phyloP scores from a whole-genome alignment of 1,140 invertebrate genomes.

The Aphelenchoides fujianensis region DNA sequence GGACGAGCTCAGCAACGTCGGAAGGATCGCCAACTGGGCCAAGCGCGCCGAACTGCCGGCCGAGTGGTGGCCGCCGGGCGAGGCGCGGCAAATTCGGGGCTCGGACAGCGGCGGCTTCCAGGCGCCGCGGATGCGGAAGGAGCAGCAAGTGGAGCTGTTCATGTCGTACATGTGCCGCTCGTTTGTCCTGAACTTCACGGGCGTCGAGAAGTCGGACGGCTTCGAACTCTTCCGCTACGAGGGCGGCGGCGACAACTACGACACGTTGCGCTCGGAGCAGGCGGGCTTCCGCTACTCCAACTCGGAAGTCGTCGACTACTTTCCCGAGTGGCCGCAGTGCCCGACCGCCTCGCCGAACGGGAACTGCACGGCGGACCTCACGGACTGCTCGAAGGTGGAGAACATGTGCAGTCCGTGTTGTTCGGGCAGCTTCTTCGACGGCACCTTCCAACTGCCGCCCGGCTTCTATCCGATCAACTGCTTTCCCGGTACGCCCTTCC shows the following conservation, averaged over 20 bases:
- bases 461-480: constrained; percentile 46
- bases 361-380: constrained; percentile 17
- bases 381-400: constrained; percentile 26
- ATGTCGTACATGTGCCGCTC: constrained; percentile 47
- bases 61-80: constrained; percentile 14
- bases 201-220: constrained; percentile 26
- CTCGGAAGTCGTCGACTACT: constrained; percentile 44
- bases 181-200: constrained; percentile 30
- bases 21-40: constrained; percentile 20
- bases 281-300: constrained; percentile 48
- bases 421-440: constrained; percentile 31
- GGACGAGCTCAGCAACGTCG: constrained; percentile 31
- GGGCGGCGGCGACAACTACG: constrained; percentile 25
- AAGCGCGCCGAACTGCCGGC: constrained; percentile 1
- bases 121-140: constrained; percentile 22
- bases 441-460: constrained; percentile 45
- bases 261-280: constrained; percentile 46
- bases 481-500: constrained; percentile 68
- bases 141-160: constrained; percentile 32
- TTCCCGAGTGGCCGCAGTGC: constrained; percentile 47
- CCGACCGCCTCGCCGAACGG: constrained; percentile 18
- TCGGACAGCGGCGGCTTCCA: constrained; percentile 42
- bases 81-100: constrained; percentile 27
- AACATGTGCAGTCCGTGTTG: constrained; percentile 45
- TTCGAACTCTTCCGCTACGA: constrained; percentile 37